These are phyloP conservation scores for Poecilus cupreus DNA, from an alignment of 2,888 invertebrate species.

Conservation along the genomic window DNA sequence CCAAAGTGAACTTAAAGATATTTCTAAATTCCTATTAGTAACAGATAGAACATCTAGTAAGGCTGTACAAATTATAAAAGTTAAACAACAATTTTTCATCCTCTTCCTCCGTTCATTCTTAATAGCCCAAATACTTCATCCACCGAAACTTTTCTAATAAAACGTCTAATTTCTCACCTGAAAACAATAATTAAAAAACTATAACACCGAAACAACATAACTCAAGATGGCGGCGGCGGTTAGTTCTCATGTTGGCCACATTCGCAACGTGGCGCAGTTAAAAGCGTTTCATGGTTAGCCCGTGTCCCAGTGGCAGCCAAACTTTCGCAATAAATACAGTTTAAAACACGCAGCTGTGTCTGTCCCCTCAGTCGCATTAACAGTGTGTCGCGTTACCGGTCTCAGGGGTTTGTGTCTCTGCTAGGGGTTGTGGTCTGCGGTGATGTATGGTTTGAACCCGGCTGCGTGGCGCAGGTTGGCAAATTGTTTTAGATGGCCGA, in stretches of 20 bases:
- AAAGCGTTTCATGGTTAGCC: slow-evolving; percentile 70
- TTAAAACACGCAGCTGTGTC: slow-evolving; percentile 52
- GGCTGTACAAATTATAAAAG: too few relatives aligned
- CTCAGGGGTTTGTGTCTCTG: slow-evolving; percentile 1
- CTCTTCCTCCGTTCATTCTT: background rate
- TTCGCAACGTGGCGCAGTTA: slow-evolving; percentile 65
- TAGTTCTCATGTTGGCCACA: slow-evolving; percentile 27
- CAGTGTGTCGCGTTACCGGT: slow-evolving; percentile 1
- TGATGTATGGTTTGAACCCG: slow-evolving; percentile 23
- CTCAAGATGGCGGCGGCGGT: background rate
- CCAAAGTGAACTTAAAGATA: too few relatives aligned
- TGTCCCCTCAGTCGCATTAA: slow-evolving; percentile 38
- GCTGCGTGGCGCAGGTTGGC: background rate
- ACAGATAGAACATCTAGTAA: background rate
- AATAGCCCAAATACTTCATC: background rate
- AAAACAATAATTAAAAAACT: slow-evolving; percentile 30
- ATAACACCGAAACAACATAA: background rate
- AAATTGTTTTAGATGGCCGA: slow-evolving; percentile 16
- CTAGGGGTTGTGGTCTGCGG: slow-evolving; percentile 6
- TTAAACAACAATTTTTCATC: background rate
- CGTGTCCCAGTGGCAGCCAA: slow-evolving; percentile 51
- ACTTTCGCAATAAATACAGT: slow-evolving; percentile 58
- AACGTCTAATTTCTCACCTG: too few relatives aligned
- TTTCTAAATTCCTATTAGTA: background rate
- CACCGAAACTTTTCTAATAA: background rate